Conservation (phyloP, 2,797 vertebrate species). For the Momotus momota region DNA sequence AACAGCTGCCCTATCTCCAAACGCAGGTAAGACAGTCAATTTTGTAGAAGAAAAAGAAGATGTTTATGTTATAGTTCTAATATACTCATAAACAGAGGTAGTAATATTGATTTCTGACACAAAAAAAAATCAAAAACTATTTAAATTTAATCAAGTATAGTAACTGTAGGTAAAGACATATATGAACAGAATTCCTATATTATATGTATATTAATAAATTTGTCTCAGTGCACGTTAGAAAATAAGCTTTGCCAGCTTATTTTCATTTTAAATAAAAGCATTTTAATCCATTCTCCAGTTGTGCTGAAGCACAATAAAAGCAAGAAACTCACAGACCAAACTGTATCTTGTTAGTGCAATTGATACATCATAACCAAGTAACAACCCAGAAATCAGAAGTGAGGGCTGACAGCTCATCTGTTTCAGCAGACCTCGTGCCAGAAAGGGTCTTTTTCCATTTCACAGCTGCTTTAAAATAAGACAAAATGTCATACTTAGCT, state of each 20-base stretch:
- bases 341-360: background rate
- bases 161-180: background rate
- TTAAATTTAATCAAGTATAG: background rate
- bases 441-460: background rate
- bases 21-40: background rate
- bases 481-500: conserved; percentile 8
- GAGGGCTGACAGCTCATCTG: conserved; percentile 15
- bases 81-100: background rate
- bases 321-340: background rate
- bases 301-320: background rate
- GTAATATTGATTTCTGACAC: background rate
- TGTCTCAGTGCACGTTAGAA: background rate
- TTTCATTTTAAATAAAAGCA: background rate
- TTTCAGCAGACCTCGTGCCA: background rate
- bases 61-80: background rate
- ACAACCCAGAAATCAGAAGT: background rate
- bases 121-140: background rate
- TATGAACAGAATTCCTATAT: background rate
- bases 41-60: background rate
- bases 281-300: background rate
- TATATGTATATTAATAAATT: background rate
- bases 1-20: background rate
- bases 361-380: background rate
- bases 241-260: background rate
- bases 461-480: background rate